Percentiles rank a stretch among this genome's conserved stretches.
Evolutionary conservation across 92 coral and sea anemone genomes (phyloP).

Genomic region (Chrysogorgia sp.): DNA sequence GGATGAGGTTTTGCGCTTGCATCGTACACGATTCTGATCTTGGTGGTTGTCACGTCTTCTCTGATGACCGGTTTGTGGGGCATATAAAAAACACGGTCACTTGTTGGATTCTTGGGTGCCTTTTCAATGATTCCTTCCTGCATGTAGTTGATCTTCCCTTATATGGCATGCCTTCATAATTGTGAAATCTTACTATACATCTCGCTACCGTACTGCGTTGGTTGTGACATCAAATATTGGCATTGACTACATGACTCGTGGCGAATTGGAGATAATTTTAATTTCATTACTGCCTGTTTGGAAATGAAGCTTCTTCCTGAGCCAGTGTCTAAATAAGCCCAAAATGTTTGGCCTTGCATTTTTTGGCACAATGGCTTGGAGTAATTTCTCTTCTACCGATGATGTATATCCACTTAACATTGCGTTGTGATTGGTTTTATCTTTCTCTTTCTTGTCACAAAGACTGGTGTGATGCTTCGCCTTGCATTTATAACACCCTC

Average conservation of each 20-base stretch:
- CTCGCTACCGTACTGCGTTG: conserved; percentile 56
- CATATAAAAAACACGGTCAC: conserved; percentile 50
- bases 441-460: conserved; percentile 20
- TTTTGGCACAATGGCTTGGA: no score
- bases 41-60: conserved; percentile 55
- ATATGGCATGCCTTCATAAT: conserved; percentile 49
- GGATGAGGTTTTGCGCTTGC: conserved; percentile 64
- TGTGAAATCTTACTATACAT: conserved; percentile 60
- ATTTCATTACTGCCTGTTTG: conserved; percentile 43
- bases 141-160: no score
- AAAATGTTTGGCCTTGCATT: no score
- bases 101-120: conserved; percentile 41
- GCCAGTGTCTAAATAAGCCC: no score
- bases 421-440: no score
- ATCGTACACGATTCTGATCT: conserved; percentile 59
- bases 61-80: conserved; percentile 66
- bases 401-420: no score
- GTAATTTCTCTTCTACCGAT: no score
- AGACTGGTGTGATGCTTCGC: conserved; percentile 63
- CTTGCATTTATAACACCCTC: conserved; percentile 57
- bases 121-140: no score
- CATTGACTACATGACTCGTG: conserved; percentile 57
- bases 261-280: conserved; percentile 47
- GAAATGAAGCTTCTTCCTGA: no score
- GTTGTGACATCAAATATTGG: conserved; percentile 51